Conservation (phyloP, 2,888 invertebrate species). For the Allophyes oxyacanthae region DNA sequence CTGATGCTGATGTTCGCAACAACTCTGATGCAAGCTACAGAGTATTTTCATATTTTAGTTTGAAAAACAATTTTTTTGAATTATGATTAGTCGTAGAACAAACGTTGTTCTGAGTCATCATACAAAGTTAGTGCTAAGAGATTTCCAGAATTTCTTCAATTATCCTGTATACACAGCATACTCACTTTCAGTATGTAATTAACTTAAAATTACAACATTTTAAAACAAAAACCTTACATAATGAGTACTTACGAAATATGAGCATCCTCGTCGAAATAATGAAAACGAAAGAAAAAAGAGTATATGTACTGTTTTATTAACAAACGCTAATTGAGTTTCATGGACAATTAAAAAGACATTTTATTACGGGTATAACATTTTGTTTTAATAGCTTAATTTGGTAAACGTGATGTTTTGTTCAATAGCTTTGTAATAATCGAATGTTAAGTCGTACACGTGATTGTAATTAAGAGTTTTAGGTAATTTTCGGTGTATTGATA, state of each 20-base stretch:
- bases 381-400: constrained; percentile 42
- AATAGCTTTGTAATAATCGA: constrained; percentile 3
- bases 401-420: constrained; percentile 5
- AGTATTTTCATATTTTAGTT: no score
- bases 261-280: constrained; percentile 26
- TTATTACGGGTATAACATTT: constrained; percentile 46
- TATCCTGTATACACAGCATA: no score
- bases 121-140: no score
- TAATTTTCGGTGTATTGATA: no score
- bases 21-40: no score
- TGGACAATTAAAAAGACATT: constrained; percentile 48
- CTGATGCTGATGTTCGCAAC: no score
- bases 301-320: constrained; percentile 21
- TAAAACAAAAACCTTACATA: background rate
- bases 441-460: constrained; percentile 2
- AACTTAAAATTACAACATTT: no score
- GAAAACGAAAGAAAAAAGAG: constrained; percentile 12
- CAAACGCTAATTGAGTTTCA: constrained; percentile 53
- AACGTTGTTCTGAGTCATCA: no score
- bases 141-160: no score
- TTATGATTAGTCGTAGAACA: no score
- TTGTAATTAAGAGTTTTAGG: background rate
- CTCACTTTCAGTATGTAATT: no score
- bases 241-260: constrained; percentile 37
- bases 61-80: no score